These are phyloP conservation scores for Ivindomyrus marchei DNA, from an alignment of 2,113 vertebrate genomes.

Conservation along the genomic window DNA sequence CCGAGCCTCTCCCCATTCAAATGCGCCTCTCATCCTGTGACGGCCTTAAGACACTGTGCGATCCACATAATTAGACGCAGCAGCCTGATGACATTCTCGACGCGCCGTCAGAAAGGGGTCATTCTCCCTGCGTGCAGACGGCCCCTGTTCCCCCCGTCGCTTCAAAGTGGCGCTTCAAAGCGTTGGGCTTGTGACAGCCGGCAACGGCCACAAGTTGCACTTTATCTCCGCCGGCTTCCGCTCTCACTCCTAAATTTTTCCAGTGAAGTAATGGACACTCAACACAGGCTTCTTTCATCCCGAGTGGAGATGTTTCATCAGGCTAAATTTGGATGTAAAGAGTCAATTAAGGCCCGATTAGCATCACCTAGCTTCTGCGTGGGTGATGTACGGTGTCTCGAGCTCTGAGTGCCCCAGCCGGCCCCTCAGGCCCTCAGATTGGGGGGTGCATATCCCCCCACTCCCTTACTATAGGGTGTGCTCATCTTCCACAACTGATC, in stretches of 20 bases:
- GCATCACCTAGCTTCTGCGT: not conserved
- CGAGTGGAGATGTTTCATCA: slow-evolving; percentile 25
- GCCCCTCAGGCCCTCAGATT: not conserved
- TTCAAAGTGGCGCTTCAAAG: slow-evolving; percentile 95
- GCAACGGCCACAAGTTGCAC: slow-evolving; percentile 87
- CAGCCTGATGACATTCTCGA: slow-evolving; percentile 93
- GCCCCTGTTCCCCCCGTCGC: slow-evolving; percentile 89
- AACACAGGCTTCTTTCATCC: slow-evolving; percentile 36
- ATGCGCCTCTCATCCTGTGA: slow-evolving; percentile 96
- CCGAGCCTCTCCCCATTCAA: slow-evolving; percentile 88
- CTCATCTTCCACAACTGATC: not conserved
- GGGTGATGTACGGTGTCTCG: not conserved
- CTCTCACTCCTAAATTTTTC: slow-evolving; percentile 79
- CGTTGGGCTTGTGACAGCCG: slow-evolving; percentile 81
- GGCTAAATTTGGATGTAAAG: slow-evolving; percentile 14
- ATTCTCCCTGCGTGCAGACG: slow-evolving; percentile 84
- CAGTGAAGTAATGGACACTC: slow-evolving; percentile 32
- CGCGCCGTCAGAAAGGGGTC: slow-evolving; percentile 95
- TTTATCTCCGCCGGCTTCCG: slow-evolving; percentile 85
- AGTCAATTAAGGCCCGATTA: slow-evolving; percentile 15
- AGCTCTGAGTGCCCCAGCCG: not conserved
- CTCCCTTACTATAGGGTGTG: not conserved
- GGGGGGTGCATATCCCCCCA: not conserved
- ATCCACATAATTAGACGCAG: slow-evolving; percentile 97
- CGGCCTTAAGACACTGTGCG: slow-evolving; percentile 95